These are phyloP conservation scores for Dromococcyx pavoninus DNA, from an alignment of 2,797 vertebrate genomes.

Conservation along the genomic window DNA sequence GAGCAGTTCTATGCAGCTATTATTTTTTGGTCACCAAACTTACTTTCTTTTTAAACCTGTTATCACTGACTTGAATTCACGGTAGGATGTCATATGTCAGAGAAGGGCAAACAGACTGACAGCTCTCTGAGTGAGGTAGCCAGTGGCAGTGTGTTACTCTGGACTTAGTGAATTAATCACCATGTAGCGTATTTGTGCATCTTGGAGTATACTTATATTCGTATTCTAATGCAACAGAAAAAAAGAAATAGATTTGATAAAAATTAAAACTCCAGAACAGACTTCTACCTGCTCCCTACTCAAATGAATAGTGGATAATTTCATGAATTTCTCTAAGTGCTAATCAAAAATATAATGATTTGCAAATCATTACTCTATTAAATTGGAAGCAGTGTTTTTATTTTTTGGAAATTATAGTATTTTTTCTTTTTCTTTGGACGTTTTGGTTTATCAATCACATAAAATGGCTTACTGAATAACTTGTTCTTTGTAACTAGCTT, in stretches of 20 bases:
- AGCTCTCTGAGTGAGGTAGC: background rate
- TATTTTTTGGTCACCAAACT: background rate
- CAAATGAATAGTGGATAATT: background rate
- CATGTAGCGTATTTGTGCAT: background rate
- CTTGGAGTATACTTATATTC: background rate
- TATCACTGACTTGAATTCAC: background rate
- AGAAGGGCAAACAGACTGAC: background rate
- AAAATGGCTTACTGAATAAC: background rate
- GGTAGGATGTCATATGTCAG: background rate
- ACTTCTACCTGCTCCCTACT: background rate
- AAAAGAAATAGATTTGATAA: background rate
- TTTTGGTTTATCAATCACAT: background rate
- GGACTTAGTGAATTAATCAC: background rate
- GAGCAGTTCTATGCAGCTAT: background rate
- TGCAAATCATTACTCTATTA: background rate
- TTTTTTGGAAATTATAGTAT: background rate
- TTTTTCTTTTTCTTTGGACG: background rate
- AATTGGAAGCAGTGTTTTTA: background rate
- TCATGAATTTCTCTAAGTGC: background rate
- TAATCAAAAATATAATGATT: constrained; percentile 8
- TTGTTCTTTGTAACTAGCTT: background rate
- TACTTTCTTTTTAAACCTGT: background rate
- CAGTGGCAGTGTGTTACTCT: background rate
- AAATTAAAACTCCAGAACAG: constrained; percentile 4
- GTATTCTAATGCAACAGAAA: background rate